These are phyloP conservation scores for Pelobates cultripes DNA, from an alignment of 2,797 vertebrate genomes.

Conservation along the genomic window DNA sequence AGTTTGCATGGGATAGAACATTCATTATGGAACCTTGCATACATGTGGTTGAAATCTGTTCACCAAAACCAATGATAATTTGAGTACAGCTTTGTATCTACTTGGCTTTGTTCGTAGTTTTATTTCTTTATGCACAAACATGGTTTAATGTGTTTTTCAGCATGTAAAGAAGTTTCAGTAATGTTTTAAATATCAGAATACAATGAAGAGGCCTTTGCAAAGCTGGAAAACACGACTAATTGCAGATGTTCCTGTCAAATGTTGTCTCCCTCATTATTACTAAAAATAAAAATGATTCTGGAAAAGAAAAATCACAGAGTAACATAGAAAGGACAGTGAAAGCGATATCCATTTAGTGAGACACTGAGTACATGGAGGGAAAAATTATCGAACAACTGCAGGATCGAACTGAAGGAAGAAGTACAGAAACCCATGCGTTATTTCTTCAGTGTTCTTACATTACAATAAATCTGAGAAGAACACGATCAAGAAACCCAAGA, in stretches of 20 bases:
- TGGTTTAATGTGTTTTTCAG: conserved; percentile 1
- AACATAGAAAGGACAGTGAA: background rate
- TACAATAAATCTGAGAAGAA: conserved; percentile 44
- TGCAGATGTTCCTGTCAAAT: background rate
- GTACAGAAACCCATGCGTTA: conserved; percentile 13
- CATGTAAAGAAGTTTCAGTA: background rate
- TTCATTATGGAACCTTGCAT: background rate
- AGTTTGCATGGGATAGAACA: no score
- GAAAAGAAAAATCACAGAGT: background rate
- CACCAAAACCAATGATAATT: background rate
- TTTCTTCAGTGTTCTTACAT: conserved; percentile 20
- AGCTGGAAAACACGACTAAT: background rate
- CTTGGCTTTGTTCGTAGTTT: background rate
- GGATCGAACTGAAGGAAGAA: background rate
- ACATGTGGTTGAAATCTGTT: no score
- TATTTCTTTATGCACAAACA: background rate
- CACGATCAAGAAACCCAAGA: conserved; percentile 46
- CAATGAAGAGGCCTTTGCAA: conserved; percentile 13
- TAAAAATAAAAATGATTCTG: background rate
- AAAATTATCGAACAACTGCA: background rate
- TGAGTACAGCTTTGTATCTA: background rate
- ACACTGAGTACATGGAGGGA: background rate
- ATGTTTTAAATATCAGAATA: background rate
- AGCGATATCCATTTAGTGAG: background rate
- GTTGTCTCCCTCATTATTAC: background rate